Base-by-base conservation (phyloP, 2,888 invertebrate genomes). In the Malachius bipustulatus region DNA sequence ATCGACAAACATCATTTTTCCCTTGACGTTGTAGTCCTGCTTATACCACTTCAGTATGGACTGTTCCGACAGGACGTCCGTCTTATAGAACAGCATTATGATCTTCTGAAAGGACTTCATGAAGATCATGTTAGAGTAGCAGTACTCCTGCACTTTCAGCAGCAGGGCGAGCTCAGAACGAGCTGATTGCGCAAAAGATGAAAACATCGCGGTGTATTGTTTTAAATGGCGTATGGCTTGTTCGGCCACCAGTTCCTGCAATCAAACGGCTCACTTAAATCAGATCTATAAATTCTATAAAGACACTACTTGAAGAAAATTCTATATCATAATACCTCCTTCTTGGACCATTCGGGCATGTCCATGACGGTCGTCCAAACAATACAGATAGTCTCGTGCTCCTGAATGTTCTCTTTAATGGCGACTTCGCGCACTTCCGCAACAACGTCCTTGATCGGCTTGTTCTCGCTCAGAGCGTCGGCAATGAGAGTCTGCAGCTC, bases 51-150 rank as follows among this genome's bases (percentile, higher is more conserved):
- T 89, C 54, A 94, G 70, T 60, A 96, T 91, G 47, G 83, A 82
- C 68, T 90, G 93, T 70, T 96, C 96, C 15, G 89, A 87, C 49
- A 96, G 73, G 43, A 96, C 87, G 64, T 94, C 91, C 55, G 81
- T 87, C 75, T 90, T 93, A 71, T 96, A 96, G 68, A 94, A 82
- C 59, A 94, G 78, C 65, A 94, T 76, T 55, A 96, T 82, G 56
- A 96, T 90, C 70, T 94, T 94, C 64, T 89, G 89, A 77, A 96
- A 96, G 63, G 89, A 89, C 62, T 90, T 89, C 89, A 96, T 90
- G 66, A 96, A 96, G 64, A 85, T 89, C 93, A 94, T 94, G 71
- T 96, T 94, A 62, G 93, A 93, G 64, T 96, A 96, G 67, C 94
- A 96, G 66, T 85, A 96, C 61, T 96, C 94, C 66, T 96, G 96